phyloP scores from a whole-genome alignment of 1,140 invertebrate species.

The Scaptomyza pallida region DNA sequence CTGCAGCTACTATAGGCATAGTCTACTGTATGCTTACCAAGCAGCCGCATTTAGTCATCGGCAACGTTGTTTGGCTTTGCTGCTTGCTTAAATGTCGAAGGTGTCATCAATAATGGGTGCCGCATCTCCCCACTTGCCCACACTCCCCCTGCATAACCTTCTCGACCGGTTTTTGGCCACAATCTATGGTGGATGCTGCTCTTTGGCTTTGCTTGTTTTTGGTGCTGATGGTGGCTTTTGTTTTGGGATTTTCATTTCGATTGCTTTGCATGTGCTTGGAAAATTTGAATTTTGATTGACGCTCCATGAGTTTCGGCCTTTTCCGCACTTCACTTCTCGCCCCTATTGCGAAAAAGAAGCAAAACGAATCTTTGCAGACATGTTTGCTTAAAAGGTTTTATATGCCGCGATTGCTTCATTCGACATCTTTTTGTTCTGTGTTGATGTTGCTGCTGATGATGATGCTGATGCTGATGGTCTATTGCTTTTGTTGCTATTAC shows the following conservation, averaged over 20 bases:
- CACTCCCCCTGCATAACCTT: conserved; percentile 13
- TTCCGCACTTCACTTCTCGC: conserved; percentile 34
- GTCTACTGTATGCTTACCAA: conserved; percentile 11
- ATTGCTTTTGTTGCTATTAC: conserved; percentile 10
- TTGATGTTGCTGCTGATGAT: neutral
- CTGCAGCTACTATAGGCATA: neutral
- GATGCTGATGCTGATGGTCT: conserved; percentile 8
- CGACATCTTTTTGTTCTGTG: conserved; percentile 14
- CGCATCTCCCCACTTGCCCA: neutral
- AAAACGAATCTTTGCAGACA: conserved; percentile 13
- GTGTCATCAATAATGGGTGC: conserved; percentile 71
- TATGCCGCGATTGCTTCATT: conserved; percentile 18
- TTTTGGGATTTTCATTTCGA: conserved; percentile 41
- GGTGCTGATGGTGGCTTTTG: conserved; percentile 1
- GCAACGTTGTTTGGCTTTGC: conserved; percentile 45
- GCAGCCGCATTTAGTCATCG: conserved; percentile 66
- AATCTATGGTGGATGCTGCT: conserved; percentile 8
- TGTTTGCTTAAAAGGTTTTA: neutral
- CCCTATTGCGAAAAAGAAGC: conserved; percentile 63
- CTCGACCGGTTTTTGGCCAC: conserved; percentile 62
- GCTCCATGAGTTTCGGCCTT: conserved; percentile 44
- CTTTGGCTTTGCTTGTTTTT: conserved; percentile 17
- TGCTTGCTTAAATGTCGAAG: conserved; percentile 72
- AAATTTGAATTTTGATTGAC: conserved; percentile 69
- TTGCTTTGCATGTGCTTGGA: conserved; percentile 58